phyloP scores from a whole-genome alignment of 2,113 vertebrate genomes.

The Campylorhamphus procurvoides region DNA sequence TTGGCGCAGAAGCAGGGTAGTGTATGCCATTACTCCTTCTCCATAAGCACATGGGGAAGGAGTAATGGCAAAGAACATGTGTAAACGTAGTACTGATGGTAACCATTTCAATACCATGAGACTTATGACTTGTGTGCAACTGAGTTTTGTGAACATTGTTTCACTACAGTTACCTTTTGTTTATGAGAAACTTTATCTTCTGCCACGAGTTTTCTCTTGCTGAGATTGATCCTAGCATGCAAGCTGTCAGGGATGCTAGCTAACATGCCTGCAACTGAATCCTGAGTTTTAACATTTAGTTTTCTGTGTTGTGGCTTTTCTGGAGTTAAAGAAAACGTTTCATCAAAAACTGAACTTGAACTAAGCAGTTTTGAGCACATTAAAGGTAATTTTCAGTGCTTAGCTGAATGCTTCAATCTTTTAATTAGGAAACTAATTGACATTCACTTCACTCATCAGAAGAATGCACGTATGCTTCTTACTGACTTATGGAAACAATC shows the following conservation, averaged over 20 bases:
- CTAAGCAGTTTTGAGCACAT: not conserved
- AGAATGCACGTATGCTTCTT: not conserved
- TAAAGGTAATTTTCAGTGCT: not conserved
- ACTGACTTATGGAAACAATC: not conserved
- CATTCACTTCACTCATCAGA: not conserved
- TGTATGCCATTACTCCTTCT: not conserved
- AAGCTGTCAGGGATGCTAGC: not conserved
- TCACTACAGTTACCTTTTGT: not conserved
- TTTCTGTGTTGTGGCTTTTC: not conserved
- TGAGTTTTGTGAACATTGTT: not conserved
- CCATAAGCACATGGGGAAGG: not conserved
- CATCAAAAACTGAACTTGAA: not conserved
- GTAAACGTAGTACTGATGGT: not conserved
- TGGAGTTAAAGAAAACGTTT: not conserved
- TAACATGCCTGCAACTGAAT: not conserved
- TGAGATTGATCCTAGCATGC: rapidly evolving
- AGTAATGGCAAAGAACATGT: not conserved
- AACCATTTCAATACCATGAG: not conserved
- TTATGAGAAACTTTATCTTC: not conserved
- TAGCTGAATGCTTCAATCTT: not conserved
- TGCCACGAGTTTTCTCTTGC: not conserved
- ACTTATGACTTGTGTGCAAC: not conserved
- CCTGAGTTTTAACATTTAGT: not conserved
- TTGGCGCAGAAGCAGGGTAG: not conserved
- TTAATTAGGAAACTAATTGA: not conserved